Conservation (phyloP, 2,888 invertebrate species). For the Euspilapteryx auroguttella region DNA sequence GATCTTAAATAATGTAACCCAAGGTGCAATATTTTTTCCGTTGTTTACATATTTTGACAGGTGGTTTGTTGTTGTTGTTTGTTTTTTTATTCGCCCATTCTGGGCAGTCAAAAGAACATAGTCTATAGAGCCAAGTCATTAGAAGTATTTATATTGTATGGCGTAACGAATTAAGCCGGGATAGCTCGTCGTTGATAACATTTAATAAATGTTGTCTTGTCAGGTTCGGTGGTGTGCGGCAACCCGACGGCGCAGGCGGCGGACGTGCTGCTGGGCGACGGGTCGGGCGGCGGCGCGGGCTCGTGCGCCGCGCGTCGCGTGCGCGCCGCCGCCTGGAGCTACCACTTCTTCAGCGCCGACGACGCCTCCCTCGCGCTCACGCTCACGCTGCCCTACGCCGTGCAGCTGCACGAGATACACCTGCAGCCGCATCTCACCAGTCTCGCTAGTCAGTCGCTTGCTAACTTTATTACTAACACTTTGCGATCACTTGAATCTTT, state of each 20-base stretch:
- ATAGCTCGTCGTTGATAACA: background rate
- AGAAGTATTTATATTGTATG: no score
- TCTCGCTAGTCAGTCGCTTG: slow-evolving; percentile 72
- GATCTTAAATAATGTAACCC: no score
- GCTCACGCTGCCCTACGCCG: slow-evolving; percentile 84
- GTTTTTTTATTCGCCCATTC: no score
- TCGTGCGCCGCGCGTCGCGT: slow-evolving; percentile 79
- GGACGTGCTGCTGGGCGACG: slow-evolving; percentile 80
- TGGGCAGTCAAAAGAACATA: background rate
- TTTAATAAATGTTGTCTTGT: background rate
- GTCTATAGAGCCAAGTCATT: background rate
- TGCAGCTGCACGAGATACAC: slow-evolving; percentile 85
- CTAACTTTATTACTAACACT: no score
- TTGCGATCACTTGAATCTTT: no score
- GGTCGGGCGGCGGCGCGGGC: slow-evolving; percentile 50
- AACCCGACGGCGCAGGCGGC: slow-evolving; percentile 88
- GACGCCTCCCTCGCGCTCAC: slow-evolving; percentile 87
- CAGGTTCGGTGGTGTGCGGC: slow-evolving; percentile 73
- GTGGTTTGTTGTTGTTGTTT: no score
- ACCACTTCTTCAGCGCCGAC: slow-evolving; percentile 89
- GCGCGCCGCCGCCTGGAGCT: slow-evolving; percentile 92
- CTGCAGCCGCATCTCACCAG: slow-evolving; percentile 84
- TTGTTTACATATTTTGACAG: no score
- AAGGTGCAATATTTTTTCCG: no score
- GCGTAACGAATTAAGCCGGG: no score